Conservation (phyloP, 2,888 invertebrate genomes). For the Sminthurides aquaticus region DNA sequence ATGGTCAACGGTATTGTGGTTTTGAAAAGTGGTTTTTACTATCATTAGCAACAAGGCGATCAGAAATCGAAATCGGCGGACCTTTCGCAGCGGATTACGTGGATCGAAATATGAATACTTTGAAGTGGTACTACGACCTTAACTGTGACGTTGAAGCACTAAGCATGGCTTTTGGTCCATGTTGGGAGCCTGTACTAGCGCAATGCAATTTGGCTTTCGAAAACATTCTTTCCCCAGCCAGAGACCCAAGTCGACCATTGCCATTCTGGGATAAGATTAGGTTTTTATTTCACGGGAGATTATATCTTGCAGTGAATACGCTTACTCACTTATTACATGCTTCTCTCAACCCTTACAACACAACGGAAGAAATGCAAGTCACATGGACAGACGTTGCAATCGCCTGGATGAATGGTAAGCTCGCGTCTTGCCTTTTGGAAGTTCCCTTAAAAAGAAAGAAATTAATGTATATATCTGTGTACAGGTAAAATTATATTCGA, state of each 20-base stretch:
- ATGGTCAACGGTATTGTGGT: neutral
- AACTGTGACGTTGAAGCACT: slow-evolving; percentile 85
- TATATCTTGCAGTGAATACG: slow-evolving; percentile 79
- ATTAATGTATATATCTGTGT: no score
- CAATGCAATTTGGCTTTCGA: slow-evolving; percentile 84
- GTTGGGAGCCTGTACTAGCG: slow-evolving; percentile 96
- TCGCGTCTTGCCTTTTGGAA: no score
- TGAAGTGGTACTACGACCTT: slow-evolving; percentile 97
- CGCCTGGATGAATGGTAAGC: slow-evolving; percentile 85
- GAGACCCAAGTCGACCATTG: slow-evolving; percentile 86
- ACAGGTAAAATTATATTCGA: slow-evolving; percentile 76
- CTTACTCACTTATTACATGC: slow-evolving; percentile 88
- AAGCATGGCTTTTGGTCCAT: slow-evolving; percentile 93
- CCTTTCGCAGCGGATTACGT: slow-evolving; percentile 78
- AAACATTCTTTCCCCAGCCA: slow-evolving; percentile 74
- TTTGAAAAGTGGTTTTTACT: slow-evolving; percentile 1
- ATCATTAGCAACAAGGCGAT: slow-evolving; percentile 64
- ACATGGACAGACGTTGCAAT: slow-evolving; percentile 88
- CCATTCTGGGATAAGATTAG: slow-evolving; percentile 98
- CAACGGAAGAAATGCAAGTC: slow-evolving; percentile 97
- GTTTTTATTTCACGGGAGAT: slow-evolving; percentile 80
- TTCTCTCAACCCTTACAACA: slow-evolving; percentile 95
- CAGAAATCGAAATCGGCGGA: slow-evolving; percentile 68
- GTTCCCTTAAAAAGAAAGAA: no score
- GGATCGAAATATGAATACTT: slow-evolving; percentile 82